A percentile compares a stretch with the other conserved stretches of the same genome.
Evolutionary conservation across 1,140 invertebrate species (phyloP).

Genomic region (Hycleus cichorii): DNA sequence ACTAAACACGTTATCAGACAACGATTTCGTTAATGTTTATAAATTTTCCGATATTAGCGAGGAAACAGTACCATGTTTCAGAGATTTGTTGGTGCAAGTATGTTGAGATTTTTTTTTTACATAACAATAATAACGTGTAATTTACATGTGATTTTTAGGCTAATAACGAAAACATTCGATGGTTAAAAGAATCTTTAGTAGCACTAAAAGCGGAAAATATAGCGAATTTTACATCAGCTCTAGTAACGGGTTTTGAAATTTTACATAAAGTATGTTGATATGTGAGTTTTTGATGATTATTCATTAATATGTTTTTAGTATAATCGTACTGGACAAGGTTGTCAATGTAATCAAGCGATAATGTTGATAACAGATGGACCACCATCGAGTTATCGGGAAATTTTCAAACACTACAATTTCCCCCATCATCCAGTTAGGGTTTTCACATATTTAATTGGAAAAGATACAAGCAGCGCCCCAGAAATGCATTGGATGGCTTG

Average conservation of each 20-base stretch:
- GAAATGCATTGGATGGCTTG: constrained; percentile 93
- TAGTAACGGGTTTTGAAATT: constrained; percentile 86
- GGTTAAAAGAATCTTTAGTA: constrained; percentile 68
- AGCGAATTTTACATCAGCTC: constrained; percentile 89
- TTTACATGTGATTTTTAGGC: constrained; percentile 49
- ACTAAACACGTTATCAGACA: constrained; percentile 88
- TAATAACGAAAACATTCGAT: constrained; percentile 76
- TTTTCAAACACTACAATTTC: constrained; percentile 80
- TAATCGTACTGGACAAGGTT: constrained; percentile 70
- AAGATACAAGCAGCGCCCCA: constrained; percentile 75
- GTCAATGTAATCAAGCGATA: constrained; percentile 96
- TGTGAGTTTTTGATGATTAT: neutral
- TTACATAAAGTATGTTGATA: constrained; percentile 64
- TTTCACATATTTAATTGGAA: constrained; percentile 93
- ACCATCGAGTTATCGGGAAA: constrained; percentile 58
- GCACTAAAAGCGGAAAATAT: constrained; percentile 62
- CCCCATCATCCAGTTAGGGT: constrained; percentile 86
- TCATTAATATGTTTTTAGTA: constrained; percentile 48
- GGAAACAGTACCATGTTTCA: constrained; percentile 78
- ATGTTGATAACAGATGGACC: constrained; percentile 92
- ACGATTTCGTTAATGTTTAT: constrained; percentile 95
- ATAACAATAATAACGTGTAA: no score
- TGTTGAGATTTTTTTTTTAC: neutral
- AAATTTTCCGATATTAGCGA: constrained; percentile 68
- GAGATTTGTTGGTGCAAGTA: constrained; percentile 77